Conservation (phyloP, 2,797 vertebrate genomes). For the Morelia viridis region DNA sequence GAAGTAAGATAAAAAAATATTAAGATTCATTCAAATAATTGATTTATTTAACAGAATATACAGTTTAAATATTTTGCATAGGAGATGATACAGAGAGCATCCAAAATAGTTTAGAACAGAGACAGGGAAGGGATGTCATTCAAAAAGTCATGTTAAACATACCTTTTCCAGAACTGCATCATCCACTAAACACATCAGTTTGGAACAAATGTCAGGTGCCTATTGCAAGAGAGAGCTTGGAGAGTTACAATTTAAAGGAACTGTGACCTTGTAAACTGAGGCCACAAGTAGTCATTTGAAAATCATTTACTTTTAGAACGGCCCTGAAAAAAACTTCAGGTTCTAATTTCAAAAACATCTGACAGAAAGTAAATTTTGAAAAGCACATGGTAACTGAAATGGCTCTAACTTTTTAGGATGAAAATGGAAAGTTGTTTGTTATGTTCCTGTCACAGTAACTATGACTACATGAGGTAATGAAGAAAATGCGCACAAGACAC, state of each 20-base stretch:
- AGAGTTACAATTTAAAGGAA: slow-evolving; percentile 67
- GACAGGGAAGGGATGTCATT: neutral
- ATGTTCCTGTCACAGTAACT: slow-evolving; percentile 9
- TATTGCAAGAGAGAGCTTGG: slow-evolving; percentile 74
- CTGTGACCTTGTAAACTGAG: neutral
- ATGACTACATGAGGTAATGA: neutral
- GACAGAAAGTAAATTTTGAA: neutral
- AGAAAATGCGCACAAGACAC: neutral
- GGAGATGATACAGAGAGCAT: neutral
- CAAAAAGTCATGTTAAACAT: slow-evolving; percentile 50
- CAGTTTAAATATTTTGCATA: neutral
- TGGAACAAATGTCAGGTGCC: slow-evolving; percentile 78
- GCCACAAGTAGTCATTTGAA: slow-evolving; percentile 22
- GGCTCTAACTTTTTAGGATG: neutral
- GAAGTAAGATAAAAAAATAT: slow-evolving; percentile 18
- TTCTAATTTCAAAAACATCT: slow-evolving; percentile 1
- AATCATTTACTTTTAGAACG: slow-evolving; percentile 19
- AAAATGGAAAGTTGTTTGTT: neutral
- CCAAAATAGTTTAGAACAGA: neutral
- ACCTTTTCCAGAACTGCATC: slow-evolving; percentile 77
- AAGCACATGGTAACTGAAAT: rapidly evolving
- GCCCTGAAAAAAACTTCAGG: neutral
- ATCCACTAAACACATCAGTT: slow-evolving; percentile 76
- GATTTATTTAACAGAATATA: neutral
- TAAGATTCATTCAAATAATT: slow-evolving; percentile 17